Evolutionary conservation across 2,113 vertebrate genomes (phyloP), one percentile per base, ranked within the genome.

Genomic region (Oryzias javanicus): DNA sequence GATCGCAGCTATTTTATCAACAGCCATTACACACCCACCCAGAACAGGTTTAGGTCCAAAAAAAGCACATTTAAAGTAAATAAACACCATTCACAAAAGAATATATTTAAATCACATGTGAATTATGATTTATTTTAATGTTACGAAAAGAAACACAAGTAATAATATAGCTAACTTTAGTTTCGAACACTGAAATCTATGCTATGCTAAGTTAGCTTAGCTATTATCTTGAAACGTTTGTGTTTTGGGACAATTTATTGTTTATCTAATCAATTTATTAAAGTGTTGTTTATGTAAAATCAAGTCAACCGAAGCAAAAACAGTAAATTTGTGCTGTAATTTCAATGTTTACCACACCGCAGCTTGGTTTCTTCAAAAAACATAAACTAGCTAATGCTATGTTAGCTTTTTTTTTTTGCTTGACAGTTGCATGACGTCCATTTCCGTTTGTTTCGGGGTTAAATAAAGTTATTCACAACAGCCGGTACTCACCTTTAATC

Each of bases 161-260:
- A 35, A 35, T 3, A 12, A 35, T 4, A 25, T 42, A 12, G 29
- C 49, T 22, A 57, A 63, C 25, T 67, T 56, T 19, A 12, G 22
- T 46, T 44, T 20, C 35, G 1, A 4, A 40, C 19, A 56, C 18
- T 42, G 35, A 55, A 55, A 61, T 57, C 49, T 69, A 13, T 58
- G 61, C 47, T 73, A 67, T 41, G 55, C 72, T 77, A 74, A 46
- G 72, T 57, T 71, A 70, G 87, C 83, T 64, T 5, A 45, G 77
- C 61, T 67, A 49, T 25, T 4, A 18, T 61, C 17, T 55, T 48
- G 10, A 35, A 35, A 35, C 10, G 8, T 12, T 2, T 35, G 12
- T 35, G 35, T 35, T 29, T 29, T 3, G 35, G 35, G 35, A 35
- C 35, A 19, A n/a, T n/a, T n/a, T 17, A 3, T 12, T 4, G 25